Base-by-base conservation (phyloP, 2,888 invertebrate genomes). In the Antitype chi region DNA sequence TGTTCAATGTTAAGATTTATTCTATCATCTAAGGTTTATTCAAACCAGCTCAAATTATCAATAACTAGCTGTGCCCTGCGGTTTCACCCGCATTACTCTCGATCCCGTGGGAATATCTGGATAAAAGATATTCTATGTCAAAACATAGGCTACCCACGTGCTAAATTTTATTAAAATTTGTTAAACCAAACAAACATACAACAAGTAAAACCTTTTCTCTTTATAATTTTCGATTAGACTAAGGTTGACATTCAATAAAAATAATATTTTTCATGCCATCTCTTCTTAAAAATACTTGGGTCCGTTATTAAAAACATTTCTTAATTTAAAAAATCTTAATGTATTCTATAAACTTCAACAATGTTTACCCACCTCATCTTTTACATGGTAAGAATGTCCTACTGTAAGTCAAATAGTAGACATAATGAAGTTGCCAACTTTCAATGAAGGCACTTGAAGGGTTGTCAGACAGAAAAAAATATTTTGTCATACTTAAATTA, bases 361-460 rank as follows among this genome's bases (percentile, higher is more conserved):
- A 76, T 74, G 38, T 83, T 75, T 70, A 76, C 52, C 13, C 55
- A 28, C 28, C 28, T 28, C 72, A 74, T 67, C 55, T 76, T 70
- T 52, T 63, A 59, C 47, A 67, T 72, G 63, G 60, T 79, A 53
- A 73, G 64, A 66, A 73, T 72, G 60, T 72, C 76, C 64, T 81
- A 78, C 64, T 80, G 70, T 76, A 73, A 87, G 72, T 84, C 81
- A 84, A 88, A 87, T 84, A 80, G 80, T 78, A 84, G 76, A 81
- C 84, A 84, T 88, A 90, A 88, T 90, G 85, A 89, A 90, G 82
- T 90, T 87, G 82, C 78, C 69, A 90, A 88, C 82, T 88, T 76
- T 84, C 85, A 86, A 85, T 84, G 80, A 87, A 88, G 81, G 80
- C 84, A 77, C 83, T 80, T 28, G 17, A 66, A 82, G 83, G 81